A percentile compares a stretch with the other conserved stretches of the same genome.
Evolutionary conservation across 92 coral and sea anemone species (phyloP).

Genomic region (Blastomussa wellsi): DNA sequence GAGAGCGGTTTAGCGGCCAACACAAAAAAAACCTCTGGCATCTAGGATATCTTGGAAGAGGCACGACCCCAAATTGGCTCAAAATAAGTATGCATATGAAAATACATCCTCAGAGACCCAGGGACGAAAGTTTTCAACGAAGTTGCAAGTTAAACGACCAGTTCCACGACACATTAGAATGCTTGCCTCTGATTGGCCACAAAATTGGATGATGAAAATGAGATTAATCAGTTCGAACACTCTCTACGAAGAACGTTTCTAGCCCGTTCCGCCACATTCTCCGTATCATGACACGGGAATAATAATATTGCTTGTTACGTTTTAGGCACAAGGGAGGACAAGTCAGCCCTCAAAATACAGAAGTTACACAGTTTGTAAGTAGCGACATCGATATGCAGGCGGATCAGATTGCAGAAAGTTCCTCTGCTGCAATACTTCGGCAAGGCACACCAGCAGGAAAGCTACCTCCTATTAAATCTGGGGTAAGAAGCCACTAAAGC

Average conservation of each 20-base stretch:
- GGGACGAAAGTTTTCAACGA: too few species aligned
- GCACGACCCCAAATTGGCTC: background rate
- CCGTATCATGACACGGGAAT: background rate
- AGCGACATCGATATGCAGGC: slow-evolving; percentile 73
- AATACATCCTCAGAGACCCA: too few species aligned
- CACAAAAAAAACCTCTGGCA: too few species aligned
- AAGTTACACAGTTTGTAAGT: slow-evolving; percentile 63
- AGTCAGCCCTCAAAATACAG: slow-evolving; percentile 87
- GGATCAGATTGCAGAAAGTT: slow-evolving; percentile 42
- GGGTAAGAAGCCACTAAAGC: slow-evolving; percentile 51
- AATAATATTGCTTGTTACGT: background rate
- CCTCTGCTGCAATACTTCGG: slow-evolving; percentile 41
- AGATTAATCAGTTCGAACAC: background rate
- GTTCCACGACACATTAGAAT: too few species aligned
- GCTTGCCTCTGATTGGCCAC: too few species aligned
- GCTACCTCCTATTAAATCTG: slow-evolving; percentile 74
- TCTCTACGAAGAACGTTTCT: background rate
- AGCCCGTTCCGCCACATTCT: background rate
- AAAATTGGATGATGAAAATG: too few species aligned
- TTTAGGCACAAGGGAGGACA: slow-evolving; percentile 85
- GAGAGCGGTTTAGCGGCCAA: too few species aligned
- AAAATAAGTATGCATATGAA: slow-evolving; percentile 11
- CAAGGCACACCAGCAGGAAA: slow-evolving; percentile 89
- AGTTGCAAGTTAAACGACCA: too few species aligned
- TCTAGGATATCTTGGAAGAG: background rate